Evolutionary conservation across 2,888 invertebrate species (phyloP), one percentile per base, ranked within the genome.

Genomic region (Drosophila birchii): DNA sequence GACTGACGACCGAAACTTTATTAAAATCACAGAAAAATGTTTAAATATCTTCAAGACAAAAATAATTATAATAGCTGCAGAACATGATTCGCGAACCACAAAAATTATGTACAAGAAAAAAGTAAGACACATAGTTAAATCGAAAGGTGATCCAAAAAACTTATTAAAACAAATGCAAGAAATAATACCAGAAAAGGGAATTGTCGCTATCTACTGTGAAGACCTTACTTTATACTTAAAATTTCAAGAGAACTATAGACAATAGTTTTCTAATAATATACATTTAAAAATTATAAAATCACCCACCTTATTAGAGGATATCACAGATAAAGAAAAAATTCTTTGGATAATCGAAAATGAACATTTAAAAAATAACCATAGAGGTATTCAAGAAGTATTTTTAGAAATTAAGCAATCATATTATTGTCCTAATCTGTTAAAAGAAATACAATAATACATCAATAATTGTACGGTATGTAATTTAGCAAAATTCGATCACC

Each of bases 41-140:
- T n/a, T n/a, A n/a, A n/a, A n/a, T n/a, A n/a, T n/a, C n/a, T 53
- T 53, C 12, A 23, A 9, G 39, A 39, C 8, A 39, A 8, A 39
- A 39, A 18, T 41, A 41, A 9, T 41, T 39, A 39, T 39, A n/a
- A n/a, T 41, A 41, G 4, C 9, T 41, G n/a, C 39, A 41, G 18
- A 18, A 41, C 18, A 41, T 16, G 41, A 41, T 11, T 41, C 41
- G 41, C 41, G 41, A 11, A 18, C 26, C 23, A 39, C 39, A 39
- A 54, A 39, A 26, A 54, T 54, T 26, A 26, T n/a, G 26, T 39
- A 39, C 39, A 39, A 54, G 26, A n/a, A n/a, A 38, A 54, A 38
- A 54, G n/a, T 38, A 38, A 54, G 53, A 38, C 53, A 54, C 38
- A 54, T 54, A 38, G 53, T 54, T 54, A 38, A 54, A 54, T 23